Evolutionary conservation across 2,113 vertebrate genomes (phyloP).

Genomic region (Odocoileus hemionus): DNA sequence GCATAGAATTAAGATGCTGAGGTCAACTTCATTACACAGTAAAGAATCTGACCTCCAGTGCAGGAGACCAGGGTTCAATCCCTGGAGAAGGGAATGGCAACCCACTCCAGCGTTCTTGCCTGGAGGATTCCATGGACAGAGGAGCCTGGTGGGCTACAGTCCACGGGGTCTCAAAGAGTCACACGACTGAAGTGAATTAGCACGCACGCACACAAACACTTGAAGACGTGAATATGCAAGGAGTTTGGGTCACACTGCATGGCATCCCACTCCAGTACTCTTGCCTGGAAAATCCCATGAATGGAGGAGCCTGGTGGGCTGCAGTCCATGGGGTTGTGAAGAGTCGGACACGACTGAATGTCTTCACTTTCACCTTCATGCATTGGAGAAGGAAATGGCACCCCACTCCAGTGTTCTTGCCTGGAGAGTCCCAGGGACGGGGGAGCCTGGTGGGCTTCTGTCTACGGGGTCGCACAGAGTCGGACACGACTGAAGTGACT

Average conservation of each 20-base stretch:
- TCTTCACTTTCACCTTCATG: too few species aligned
- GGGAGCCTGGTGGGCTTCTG: too few species aligned
- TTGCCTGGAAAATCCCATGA: too few species aligned
- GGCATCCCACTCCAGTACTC: too few species aligned
- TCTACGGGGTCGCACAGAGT: too few species aligned
- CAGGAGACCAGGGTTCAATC: neutral
- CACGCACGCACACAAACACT: fast-evolving
- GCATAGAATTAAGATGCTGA: neutral
- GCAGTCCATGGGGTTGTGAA: too few species aligned
- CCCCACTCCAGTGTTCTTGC: too few species aligned
- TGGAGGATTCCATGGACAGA: neutral
- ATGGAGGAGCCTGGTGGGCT: too few species aligned
- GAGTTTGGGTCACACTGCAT: fast-evolving
- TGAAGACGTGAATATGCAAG: fast-evolving
- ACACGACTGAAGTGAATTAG: neutral
- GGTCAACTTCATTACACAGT: neutral
- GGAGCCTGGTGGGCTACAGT: neutral
- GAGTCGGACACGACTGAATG: too few species aligned
- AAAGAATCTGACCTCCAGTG: neutral
- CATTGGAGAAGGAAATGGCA: too few species aligned
- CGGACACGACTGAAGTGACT: too few species aligned
- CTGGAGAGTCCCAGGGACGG: too few species aligned
- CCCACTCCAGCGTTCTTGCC: neutral
- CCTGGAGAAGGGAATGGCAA: neutral
- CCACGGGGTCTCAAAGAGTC: neutral